Evolutionary conservation across 1,140 invertebrate genomes (phyloP).

Genomic region (Heliothis subflexa): DNA sequence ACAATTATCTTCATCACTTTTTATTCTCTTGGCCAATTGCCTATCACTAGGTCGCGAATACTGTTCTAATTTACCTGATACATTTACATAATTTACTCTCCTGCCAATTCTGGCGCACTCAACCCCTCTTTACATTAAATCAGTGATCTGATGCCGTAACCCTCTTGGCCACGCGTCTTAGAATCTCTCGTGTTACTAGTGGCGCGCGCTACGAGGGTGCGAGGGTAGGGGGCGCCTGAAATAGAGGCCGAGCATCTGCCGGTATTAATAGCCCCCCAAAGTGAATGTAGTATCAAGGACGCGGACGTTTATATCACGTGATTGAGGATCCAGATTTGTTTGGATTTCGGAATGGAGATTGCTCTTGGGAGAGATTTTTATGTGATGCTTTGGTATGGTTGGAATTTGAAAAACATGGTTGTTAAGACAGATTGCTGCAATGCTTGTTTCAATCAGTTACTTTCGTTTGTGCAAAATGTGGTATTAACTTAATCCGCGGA

Average conservation of each 20-base stretch:
- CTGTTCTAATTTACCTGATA: no score
- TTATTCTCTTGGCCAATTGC: no score
- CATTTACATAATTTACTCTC: no score
- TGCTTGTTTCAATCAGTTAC: no score
- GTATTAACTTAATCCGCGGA: no score
- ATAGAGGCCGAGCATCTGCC: constrained; percentile 81
- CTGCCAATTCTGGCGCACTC: no score
- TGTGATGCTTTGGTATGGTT: no score
- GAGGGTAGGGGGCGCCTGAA: constrained; percentile 64
- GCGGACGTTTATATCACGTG: constrained; percentile 66
- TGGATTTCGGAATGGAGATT: neutral
- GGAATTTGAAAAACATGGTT: no score
- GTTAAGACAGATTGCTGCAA: no score
- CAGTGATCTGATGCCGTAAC: constrained; percentile 8
- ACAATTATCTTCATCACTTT: no score
- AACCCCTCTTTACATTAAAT: constrained; percentile 12
- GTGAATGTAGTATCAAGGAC: constrained; percentile 82
- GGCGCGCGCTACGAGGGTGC: constrained; percentile 47
- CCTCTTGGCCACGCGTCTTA: constrained; percentile 42
- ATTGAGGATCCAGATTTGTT: constrained; percentile 8
- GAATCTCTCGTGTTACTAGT: constrained; percentile 26
- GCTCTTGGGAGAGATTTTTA: neutral
- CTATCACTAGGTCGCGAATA: no score
- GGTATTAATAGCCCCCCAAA: constrained; percentile 78
- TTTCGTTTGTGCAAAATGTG: no score